Evolutionary conservation across 2,888 invertebrate genomes (phyloP), one percentile per base, ranked within the genome.

Genomic region (Drosophila emarginata): DNA sequence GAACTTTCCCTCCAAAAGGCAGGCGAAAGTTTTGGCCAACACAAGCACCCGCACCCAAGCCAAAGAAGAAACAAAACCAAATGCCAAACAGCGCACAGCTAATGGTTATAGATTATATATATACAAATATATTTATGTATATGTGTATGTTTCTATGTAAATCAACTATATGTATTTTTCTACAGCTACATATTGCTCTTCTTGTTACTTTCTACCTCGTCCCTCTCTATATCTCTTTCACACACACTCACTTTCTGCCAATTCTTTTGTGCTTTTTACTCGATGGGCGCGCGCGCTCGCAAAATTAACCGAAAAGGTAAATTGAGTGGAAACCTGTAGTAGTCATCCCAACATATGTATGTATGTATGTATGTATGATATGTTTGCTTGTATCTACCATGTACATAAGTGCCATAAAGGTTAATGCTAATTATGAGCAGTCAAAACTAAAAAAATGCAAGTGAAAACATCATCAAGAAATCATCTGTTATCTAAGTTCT

Each of bases 71-170:
- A 56, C 45, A 45, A 45, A 45, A 65, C 83, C 72, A 80, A 83
- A 79, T 79, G 67, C 78, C 75, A 79, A 83, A 72, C 79, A 78
- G 80, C 80, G 75, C 78, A 80, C 66, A 65, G 80, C 77, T 73
- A 78, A 78, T 79, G 77, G 64, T 59, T 59, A 50, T 45, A 21
- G 45, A 45, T 45, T 45, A 45, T 45, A 54, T 32, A 39, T 65
- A 67, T 62, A 21, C 21, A 45, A 21, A 54, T 32, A 39, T 65
- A 67, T 62, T 64, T 61, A 64, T 32, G 28, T 6, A 28, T 28
- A 5, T 28, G 32, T 45, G 6, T 45, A 52, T 32, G 45, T 65
- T 65, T 62, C 64, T 61, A 64, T 57, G 56, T 57, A 58, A 21
- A 62, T 39, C 1, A 56, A 5, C 56, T 11, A 21, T 45, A 21